Conservation (phyloP, 2,888 invertebrate species). For the Ichneumon xanthorius region DNA sequence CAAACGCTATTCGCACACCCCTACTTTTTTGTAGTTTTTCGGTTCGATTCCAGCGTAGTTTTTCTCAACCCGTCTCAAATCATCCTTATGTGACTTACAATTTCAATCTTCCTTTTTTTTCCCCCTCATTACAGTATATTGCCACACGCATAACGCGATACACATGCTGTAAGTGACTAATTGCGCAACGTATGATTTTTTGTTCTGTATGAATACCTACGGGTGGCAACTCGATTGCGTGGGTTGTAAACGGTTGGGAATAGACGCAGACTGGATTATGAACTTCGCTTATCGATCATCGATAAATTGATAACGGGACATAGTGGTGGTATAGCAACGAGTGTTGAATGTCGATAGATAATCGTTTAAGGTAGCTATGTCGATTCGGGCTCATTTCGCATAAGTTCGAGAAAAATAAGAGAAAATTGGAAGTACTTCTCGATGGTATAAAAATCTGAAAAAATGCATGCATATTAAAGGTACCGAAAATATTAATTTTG, state of each 20-base stretch:
- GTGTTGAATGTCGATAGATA: neutral
- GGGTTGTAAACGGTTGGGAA: conserved; percentile 14
- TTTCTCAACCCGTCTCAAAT: neutral
- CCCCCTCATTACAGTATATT: neutral
- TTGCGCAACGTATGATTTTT: conserved; percentile 4
- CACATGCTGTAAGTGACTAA: conserved; percentile 13
- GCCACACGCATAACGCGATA: conserved; percentile 6
- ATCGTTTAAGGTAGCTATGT: too few species aligned
- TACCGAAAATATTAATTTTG: too few species aligned
- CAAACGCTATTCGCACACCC: too few species aligned
- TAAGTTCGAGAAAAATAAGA: too few species aligned
- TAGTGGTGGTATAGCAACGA: neutral
- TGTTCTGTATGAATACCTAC: neutral
- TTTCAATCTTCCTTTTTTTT: conserved; percentile 5
- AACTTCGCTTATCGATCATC: conserved; percentile 48
- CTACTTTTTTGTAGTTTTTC: too few species aligned
- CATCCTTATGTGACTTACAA: conserved; percentile 8
- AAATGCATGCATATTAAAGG: too few species aligned
- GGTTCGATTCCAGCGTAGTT: neutral
- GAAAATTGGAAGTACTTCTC: too few species aligned
- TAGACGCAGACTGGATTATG: conserved; percentile 21
- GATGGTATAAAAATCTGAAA: too few species aligned
- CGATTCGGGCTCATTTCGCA: too few species aligned
- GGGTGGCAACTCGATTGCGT: conserved; percentile 4
- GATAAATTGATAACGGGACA: conserved; percentile 19